Percentiles rank a stretch among this genome's conserved stretches.
These are phyloP conservation scores for Formica selysi DNA, from an alignment of 1,140 invertebrate genomes.

Conservation along the genomic window DNA sequence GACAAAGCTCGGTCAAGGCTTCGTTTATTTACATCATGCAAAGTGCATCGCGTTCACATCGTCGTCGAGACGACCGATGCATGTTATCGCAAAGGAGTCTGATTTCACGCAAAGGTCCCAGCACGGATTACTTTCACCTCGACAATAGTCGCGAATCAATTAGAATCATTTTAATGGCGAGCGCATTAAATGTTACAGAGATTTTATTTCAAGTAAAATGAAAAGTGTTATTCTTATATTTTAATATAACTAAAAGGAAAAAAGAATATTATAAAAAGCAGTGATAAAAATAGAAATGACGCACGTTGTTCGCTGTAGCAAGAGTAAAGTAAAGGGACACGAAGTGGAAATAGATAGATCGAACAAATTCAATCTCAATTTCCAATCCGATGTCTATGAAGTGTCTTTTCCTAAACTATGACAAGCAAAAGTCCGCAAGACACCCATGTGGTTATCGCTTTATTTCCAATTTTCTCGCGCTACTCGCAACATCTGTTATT, in stretches of 20 bases:
- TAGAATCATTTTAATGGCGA: slow-evolving; percentile 3
- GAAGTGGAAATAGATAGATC: slow-evolving; percentile 23
- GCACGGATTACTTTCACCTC: slow-evolving; percentile 72
- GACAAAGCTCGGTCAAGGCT: slow-evolving; percentile 73
- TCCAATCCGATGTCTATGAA: background rate
- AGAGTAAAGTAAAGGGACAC: slow-evolving; percentile 23
- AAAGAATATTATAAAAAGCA: background rate
- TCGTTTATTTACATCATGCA: slow-evolving; percentile 74
- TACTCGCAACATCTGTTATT: slow-evolving; percentile 27
- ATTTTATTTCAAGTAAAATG: background rate
- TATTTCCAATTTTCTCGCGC: slow-evolving; percentile 20
- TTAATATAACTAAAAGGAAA: background rate
- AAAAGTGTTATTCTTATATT: background rate
- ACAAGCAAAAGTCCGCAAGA: background rate
- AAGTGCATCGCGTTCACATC: slow-evolving; percentile 76
- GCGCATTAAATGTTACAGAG: slow-evolving; percentile 24
- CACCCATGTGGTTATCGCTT: background rate
- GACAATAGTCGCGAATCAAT: slow-evolving; percentile 39
- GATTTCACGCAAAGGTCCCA: background rate
- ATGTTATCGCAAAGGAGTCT: slow-evolving; percentile 11
- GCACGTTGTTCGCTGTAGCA: background rate
- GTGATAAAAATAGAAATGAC: slow-evolving; percentile 46
- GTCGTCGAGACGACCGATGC: background rate
- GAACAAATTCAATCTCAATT: slow-evolving; percentile 12
- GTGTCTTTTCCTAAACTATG: background rate